Percentiles rank a stretch among this genome's conserved stretches.
phyloP scores from a whole-genome alignment of 1,140 invertebrate species.

The Trichonephila clavata region DNA sequence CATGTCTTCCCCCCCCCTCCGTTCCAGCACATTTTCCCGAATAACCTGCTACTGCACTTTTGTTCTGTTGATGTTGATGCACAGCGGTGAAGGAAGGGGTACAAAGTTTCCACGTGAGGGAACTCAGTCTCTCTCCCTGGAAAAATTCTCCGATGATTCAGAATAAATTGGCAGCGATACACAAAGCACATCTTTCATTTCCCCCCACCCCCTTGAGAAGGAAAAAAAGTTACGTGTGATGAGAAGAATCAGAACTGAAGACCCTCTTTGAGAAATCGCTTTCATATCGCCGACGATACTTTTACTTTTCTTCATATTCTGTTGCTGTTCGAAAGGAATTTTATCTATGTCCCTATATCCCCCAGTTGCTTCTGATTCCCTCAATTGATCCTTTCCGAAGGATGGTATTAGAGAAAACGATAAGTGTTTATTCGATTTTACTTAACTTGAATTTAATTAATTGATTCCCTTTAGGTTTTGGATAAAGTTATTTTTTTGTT shows the following conservation, averaged over 20 bases:
- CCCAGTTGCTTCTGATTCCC: background rate
- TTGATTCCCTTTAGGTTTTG: background rate
- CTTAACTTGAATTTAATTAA: background rate
- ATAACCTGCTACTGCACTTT: conserved; percentile 20
- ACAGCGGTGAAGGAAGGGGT: background rate
- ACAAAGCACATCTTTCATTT: background rate
- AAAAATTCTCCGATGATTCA: conserved; percentile 26
- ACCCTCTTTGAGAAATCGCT: conserved; percentile 3
- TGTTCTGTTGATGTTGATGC: conserved; percentile 14
- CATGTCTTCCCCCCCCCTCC: background rate
- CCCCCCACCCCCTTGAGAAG: background rate
- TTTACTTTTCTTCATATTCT: background rate
- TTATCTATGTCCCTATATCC: background rate
- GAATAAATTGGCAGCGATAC: conserved; percentile 21
- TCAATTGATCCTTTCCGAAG: background rate
- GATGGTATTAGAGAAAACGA: background rate
- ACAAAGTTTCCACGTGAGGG: background rate
- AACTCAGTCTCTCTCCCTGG: background rate
- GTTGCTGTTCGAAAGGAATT: background rate
- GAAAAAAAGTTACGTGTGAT: background rate
- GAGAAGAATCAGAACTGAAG: background rate
- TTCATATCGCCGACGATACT: conserved; percentile 8
- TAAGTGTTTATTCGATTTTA: background rate
- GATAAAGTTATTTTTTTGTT: background rate
- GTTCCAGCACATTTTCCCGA: background rate